Percentiles rank a stretch among this genome's conserved stretches.
phyloP scores from a whole-genome alignment of 2,797 vertebrate genomes.

The Cirrhinus molitorella region DNA sequence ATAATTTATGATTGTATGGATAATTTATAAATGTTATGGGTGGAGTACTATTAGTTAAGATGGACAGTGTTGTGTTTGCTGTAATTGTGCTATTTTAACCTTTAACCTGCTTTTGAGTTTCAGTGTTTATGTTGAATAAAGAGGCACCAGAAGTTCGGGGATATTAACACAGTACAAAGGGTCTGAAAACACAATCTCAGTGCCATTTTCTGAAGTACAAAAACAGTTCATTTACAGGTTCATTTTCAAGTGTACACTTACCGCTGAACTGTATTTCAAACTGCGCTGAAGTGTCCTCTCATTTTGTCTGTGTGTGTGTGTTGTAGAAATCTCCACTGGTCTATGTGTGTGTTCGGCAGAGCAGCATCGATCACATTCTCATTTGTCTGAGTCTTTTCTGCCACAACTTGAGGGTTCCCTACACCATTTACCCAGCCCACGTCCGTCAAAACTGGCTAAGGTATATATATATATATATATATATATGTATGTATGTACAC shows the following conservation, averaged over 20 bases:
- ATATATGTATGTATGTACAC: too few relatives aligned
- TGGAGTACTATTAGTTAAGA: too few relatives aligned
- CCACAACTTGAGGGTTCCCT: slow-evolving; percentile 84
- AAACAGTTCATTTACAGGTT: slow-evolving; percentile 24
- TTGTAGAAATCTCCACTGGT: slow-evolving; percentile 80
- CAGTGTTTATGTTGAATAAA: too few relatives aligned
- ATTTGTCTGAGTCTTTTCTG: slow-evolving; percentile 86
- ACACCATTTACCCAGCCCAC: slow-evolving; percentile 77
- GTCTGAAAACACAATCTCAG: slow-evolving; percentile 4
- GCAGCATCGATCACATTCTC: slow-evolving; percentile 81
- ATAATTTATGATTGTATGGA: too few relatives aligned
- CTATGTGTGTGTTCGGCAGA: slow-evolving; percentile 84
- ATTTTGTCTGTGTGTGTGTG: slow-evolving; percentile 44
- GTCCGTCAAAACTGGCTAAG: slow-evolving; percentile 75
- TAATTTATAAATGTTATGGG: too few relatives aligned
- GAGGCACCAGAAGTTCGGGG: not conserved
- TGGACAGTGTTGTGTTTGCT: too few relatives aligned
- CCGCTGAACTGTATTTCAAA: slow-evolving; percentile 6
- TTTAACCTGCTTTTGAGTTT: too few relatives aligned
- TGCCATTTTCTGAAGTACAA: slow-evolving; percentile 12
- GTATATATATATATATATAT: slow-evolving; percentile 74
- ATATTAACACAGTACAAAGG: not conserved
- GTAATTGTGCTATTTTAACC: too few relatives aligned
- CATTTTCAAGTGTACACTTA: slow-evolving; percentile 10
- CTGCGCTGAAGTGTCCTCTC: slow-evolving; percentile 11